Evolutionary conservation across 2,797 vertebrate genomes (phyloP).

Genomic region (Dromococcyx pavoninus): DNA sequence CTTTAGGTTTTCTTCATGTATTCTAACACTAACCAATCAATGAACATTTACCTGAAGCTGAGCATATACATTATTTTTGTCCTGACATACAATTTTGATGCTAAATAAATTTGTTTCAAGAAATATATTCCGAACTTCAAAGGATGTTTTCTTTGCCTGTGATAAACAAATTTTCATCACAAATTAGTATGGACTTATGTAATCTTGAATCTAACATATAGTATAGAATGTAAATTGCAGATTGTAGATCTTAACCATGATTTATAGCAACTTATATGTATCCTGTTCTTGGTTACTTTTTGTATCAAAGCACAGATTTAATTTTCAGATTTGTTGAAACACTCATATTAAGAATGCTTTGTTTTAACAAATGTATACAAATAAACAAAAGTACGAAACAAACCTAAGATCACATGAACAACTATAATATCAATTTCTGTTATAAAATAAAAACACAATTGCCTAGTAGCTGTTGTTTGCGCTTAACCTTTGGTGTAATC

Average conservation of each 20-base stretch:
- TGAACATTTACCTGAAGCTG: neutral
- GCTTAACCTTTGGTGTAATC: constrained; percentile 52
- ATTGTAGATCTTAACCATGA: neutral
- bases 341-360: neutral
- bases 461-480: neutral
- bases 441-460: neutral
- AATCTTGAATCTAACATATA: constrained; percentile 10
- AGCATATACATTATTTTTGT: neutral
- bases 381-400: constrained; percentile 56
- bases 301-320: constrained; percentile 2
- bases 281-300: constrained; percentile 42
- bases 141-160: neutral
- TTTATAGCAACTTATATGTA: neutral
- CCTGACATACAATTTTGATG: neutral
- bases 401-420: constrained; percentile 26
- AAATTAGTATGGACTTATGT: neutral
- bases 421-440: constrained; percentile 48
- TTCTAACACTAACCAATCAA: neutral
- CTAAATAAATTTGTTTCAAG: neutral
- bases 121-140: constrained; percentile 11
- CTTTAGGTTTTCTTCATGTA: neutral
- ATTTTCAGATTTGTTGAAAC: constrained; percentile 30
- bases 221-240: constrained; percentile 16
- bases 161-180: neutral
- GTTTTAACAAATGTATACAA: constrained; percentile 47